Evolutionary conservation across 2,888 invertebrate genomes (phyloP), one percentile per base, ranked within the genome.

Genomic region (Xestia ashworthii): DNA sequence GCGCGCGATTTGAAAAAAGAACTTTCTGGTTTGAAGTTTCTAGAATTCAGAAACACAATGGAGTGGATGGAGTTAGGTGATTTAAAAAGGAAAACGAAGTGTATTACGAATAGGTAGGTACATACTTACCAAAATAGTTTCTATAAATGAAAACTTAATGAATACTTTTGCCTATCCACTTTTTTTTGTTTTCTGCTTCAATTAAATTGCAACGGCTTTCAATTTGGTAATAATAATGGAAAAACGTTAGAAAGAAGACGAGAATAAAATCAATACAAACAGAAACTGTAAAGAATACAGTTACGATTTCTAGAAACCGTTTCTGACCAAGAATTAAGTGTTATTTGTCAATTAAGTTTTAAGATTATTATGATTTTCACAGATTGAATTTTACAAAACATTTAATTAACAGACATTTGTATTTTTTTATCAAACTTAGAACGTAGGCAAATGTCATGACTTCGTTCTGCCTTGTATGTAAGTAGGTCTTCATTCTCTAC

Each of bases 241-340:
- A 0, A 50, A 65, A 65, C 4, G 50, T 50, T 44, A 22, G 19
- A 38, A 4, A 69, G 1, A 14, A n/a, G 1, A n/a, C 9, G 38
- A 0, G 0, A 14, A 32, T 14, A 22, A 32, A 44, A 44, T 67
- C n/a, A 48, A 74, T 71, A 53, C 32, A 64, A 41, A 38, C 22
- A 38, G 41, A 70, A 82, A 88, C 83, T 74, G 83, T 87, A 71
- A 64, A 80, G 64, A 80, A 62, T 78, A 88, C 83, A 48, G 83
- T 83, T 88, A 75, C 4, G 16, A 74, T 71, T 65, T 65, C n/a
- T 41, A 65, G 68, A 75, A 53, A 50, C 58, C 55, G 77, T 87
- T 81, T 64, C 41, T n/a, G 12, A 69, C 22, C 25, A 60, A 64
- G n/a, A 62, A 66, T 73, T 68, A 53, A 72, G 25, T 69, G 38